Evolutionary conservation across 2,888 invertebrate species (phyloP), one percentile per base, ranked within the genome.

Genomic region (Scaeva pyrastri): DNA sequence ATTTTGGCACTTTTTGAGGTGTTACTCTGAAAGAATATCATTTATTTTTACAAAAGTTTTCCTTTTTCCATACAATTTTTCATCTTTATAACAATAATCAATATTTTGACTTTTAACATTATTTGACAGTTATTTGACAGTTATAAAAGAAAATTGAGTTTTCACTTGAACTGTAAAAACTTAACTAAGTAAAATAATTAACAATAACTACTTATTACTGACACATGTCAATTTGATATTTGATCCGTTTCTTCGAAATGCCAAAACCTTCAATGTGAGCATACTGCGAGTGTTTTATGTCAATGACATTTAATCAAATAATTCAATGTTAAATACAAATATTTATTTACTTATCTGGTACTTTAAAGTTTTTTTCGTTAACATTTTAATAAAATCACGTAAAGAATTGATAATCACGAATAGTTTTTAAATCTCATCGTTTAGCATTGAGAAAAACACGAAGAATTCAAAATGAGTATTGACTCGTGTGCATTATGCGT

Each of bases 361-460:
- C 3, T n/a, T 23, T 19, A 3, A n/a, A n/a, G 5, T 50, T 21
- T 21, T 50, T 52, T 12, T 50, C 3, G 2, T 1, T 48, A 19
- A 11, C 10, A 48, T 14, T 52, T 23, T 58, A 66, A 19, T 48
- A 19, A 48, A 66, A 36, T 45, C 66, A 66, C 48, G 66, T 66
- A 66, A 36, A 6, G 8, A 12, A 48, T 66, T 48, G 11, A 48
- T 36, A 16, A 45, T 45, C 64, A 64, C 64, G 45, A 21, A 60
- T 21, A 23, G 4, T 3, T 14, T 60, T 21, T 41, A n/a, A 36
- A 19, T 26, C 0, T 3, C 19, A 58, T 12, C 36, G 14, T 14
- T 11, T 52, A 26, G 16, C 56, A 36, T 16, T 56, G 56, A 36
- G 11, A 56, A 31, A 14, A 56, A 56, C 31, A 56, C 56, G 31